Conservation (phyloP, 2,113 vertebrate species). For the Syngnathus floridae region DNA sequence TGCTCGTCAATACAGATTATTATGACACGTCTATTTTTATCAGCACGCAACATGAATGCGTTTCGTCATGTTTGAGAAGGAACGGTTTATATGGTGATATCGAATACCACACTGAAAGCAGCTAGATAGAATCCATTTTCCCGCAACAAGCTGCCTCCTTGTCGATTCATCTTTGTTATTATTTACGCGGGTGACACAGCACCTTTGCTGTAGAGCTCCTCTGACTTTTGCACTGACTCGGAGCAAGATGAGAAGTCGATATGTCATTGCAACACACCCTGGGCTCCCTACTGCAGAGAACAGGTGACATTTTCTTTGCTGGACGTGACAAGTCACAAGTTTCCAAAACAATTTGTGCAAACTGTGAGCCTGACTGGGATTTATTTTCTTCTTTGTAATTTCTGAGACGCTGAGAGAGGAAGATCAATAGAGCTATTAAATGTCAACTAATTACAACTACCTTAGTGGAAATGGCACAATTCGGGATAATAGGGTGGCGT, state of each 20-base stretch:
- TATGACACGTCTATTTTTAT: conserved; percentile 3
- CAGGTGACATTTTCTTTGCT: neutral
- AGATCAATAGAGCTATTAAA: conserved; percentile 10
- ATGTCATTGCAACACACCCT: conserved; percentile 9
- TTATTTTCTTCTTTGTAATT: neutral
- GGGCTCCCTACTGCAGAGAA: conserved; percentile 4
- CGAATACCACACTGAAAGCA: neutral
- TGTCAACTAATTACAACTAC: conserved; percentile 5
- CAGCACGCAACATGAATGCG: neutral
- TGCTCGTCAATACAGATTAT: conserved; percentile 1
- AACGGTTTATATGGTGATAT: neutral
- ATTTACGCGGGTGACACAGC: conserved; percentile 11
- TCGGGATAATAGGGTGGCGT: neutral
- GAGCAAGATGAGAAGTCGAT: conserved; percentile 4
- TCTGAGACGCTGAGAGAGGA: neutral
- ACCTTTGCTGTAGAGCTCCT: conserved; percentile 4
- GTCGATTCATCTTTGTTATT: conserved; percentile 15
- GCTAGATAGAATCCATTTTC: neutral
- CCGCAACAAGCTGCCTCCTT: conserved; percentile 8
- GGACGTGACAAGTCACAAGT: neutral
- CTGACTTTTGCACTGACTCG: conserved; percentile 4
- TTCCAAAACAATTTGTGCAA: conserved; percentile 1
- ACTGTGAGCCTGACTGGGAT: neutral
- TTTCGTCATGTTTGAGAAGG: neutral
- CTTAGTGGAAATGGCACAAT: neutral